Base-by-base conservation (phyloP, 2,888 invertebrate genomes). In the Leucozona laternaria region DNA sequence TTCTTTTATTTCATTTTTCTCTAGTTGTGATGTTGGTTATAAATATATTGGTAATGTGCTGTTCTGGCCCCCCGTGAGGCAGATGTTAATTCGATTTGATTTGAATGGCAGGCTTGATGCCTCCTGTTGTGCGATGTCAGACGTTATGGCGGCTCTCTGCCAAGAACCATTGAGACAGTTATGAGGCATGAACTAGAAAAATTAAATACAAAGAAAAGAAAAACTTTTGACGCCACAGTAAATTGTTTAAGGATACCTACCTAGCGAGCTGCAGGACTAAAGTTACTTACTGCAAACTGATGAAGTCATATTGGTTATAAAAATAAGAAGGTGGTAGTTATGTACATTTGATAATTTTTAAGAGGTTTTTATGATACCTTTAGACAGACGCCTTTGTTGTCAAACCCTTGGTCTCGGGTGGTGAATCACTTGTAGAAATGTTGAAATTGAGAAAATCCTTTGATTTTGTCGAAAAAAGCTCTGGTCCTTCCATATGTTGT, bases 81-180 rank as follows among this genome's bases (percentile, higher is more conserved):
- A 76, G 75, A 85, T 68, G 80, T 80, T 85, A 80, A 85, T 85
- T 77, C 71, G 72, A 80, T 85, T 85, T 79, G 79, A 84, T 84
- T 84, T 85, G 68, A 85, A 85, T 80, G 60, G 68, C 58, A 76
- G 28, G 34, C 28, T 40, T 75, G 68, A 48, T 64, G 66, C 76
- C 45, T 43, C 85, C 80, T 77, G 85, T 55, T 80, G 85, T 37
- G 85, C 6, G 17, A 77, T 6, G 72, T 45, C 68, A 85, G 80
- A 77, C 85, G 31, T 68, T 72, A 77, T 73, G 85, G 85, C 68
- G 68, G 53, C 15, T 1, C 15, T 50, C 34, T 72, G 66, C 45
- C 53, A 85, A 72, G 57, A 79, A 50, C 57, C 79, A 34, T 57
- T 70, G 73, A 76, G 71, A 79, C 71, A 79, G 57, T 43, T 66